Evolutionary conservation across 2,797 vertebrate species (phyloP).

Genomic region (Hipposideros larvatus): DNA sequence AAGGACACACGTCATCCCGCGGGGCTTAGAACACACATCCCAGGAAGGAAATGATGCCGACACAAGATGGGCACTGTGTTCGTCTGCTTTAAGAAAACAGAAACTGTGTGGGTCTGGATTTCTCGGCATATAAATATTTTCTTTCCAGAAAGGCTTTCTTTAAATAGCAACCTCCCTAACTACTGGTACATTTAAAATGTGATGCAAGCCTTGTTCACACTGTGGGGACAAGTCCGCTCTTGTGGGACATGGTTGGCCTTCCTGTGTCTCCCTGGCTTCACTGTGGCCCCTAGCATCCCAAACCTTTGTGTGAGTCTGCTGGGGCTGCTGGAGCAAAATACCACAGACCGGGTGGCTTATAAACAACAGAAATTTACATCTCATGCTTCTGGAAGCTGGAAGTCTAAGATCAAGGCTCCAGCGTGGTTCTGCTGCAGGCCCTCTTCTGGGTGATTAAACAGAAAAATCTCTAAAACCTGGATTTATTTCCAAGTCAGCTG

Average conservation of each 20-base stretch:
- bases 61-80: accelerated
- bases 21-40: not conserved
- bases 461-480: not conserved
- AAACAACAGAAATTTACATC: not conserved
- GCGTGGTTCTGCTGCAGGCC: not conserved
- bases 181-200: not conserved
- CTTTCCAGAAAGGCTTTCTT: not conserved
- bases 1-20: accelerated
- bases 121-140: not conserved
- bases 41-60: not conserved
- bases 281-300: not conserved
- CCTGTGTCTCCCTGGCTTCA: not conserved
- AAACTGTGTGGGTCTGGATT: not conserved
- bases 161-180: not conserved
- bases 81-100: not conserved
- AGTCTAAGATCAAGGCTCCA: not conserved
- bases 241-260: not conserved
- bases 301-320: not conserved
- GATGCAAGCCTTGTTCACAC: not conserved
- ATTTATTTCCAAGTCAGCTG: not conserved
- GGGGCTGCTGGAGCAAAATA: not conserved
- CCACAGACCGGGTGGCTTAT: not conserved
- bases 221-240: not conserved
- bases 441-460: not conserved
- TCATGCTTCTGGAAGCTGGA: not conserved